These are phyloP conservation scores for Oriolus oriolus DNA, from an alignment of 2,113 vertebrate species.

Conservation along the genomic window DNA sequence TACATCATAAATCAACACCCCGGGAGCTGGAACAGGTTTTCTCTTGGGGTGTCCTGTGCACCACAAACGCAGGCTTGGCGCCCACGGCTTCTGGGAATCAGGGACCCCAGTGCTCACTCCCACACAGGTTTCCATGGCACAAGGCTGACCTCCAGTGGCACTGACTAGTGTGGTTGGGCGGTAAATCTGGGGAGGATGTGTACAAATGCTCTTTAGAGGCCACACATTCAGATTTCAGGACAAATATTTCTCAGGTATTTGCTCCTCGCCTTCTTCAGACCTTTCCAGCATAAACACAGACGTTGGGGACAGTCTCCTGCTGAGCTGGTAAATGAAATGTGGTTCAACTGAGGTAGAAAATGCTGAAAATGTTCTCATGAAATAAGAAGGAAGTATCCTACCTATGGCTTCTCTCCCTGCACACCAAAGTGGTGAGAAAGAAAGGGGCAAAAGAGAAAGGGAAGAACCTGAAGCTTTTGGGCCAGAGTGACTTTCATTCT, in stretches of 20 bases:
- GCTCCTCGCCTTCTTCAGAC: neutral
- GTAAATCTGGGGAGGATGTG: neutral
- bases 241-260: too few relatives aligned
- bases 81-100: neutral
- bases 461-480: neutral
- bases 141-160: conserved; percentile 64
- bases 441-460: neutral
- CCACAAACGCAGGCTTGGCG: rapidly evolving
- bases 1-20: neutral
- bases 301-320: neutral
- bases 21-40: neutral
- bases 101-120: neutral
- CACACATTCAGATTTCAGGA: neutral
- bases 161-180: neutral
- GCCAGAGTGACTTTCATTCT: neutral
- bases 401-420: neutral
- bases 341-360: neutral
- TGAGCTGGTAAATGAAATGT: neutral
- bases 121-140: neutral
- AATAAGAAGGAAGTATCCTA: neutral
- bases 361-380: neutral
- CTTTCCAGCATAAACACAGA: neutral
- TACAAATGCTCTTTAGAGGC: neutral
- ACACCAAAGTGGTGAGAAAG: neutral
- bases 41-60: neutral